Evolutionary conservation across 2,113 vertebrate species (phyloP), one percentile per base, ranked within the genome.

Genomic region (Gobiocypris rarus): DNA sequence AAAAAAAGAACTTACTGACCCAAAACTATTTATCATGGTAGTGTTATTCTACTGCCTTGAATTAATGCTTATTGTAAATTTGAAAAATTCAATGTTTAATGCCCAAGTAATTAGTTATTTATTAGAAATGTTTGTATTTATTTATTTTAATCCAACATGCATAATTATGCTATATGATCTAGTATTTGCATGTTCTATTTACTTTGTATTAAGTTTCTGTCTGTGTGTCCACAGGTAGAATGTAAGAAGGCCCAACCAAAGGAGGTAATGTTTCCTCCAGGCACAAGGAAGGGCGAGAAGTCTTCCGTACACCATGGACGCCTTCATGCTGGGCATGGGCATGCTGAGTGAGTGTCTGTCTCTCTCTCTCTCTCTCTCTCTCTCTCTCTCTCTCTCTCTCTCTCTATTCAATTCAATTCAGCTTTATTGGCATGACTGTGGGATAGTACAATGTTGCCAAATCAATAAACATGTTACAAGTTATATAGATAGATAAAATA

Each of bases 181-280:
- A 54, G 52, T 54, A 22, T 54, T 54, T 8, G 52, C 52, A 54
- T 54, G 52, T 22, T 17, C 52, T 54, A 54, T 54, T 22, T 54
- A 54, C 7, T 54, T 54, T 54, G 17, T 9, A 54, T 54, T 8
- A 54, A 54, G 52, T 22, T 17, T 54, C 17, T 54, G 52, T 75
- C 11, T 50, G 14, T 84, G 5, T 86, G 31, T 85, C 90, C 92
- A 93, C 95, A 97, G 96, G 96, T 97, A 96, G 96, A 97, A 95
- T 97, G 96, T 96, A 97, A 97, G 96, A 97, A 97, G 93, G 96
- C 96, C 91, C 96, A 97, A 89, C 96, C 96, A 86, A 97, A 97
- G 91, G 96, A 97, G 93, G 96, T 97, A 92, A 97, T 97, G 96
- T 97, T 97, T 92, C 96, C 96, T 74, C 96, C 96, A 77, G 96